A percentile compares a stretch with the other conserved stretches of the same genome.
phyloP scores from a whole-genome alignment of 2,113 vertebrate species.

The Neogobius melanostomus region DNA sequence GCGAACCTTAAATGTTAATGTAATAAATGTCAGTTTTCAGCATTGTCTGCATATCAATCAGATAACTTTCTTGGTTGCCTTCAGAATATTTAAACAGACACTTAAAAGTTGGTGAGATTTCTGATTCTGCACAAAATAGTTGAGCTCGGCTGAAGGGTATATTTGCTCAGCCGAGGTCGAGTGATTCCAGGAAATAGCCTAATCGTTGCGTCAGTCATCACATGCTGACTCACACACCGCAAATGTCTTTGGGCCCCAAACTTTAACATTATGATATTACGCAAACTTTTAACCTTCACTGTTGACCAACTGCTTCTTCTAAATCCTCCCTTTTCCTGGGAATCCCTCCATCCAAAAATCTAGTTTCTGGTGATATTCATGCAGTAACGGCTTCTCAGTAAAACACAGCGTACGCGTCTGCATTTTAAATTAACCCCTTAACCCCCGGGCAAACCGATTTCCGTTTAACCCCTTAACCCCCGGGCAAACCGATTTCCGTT shows the following conservation, averaged over 20 bases:
- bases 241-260: not conserved
- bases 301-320: not conserved
- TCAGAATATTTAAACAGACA: not conserved
- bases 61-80: no score
- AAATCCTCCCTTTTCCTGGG: constrained; percentile 12
- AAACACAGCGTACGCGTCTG: no score
- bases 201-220: constrained; percentile 16
- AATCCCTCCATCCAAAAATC: constrained; percentile 1
- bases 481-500: no score
- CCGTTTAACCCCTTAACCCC: no score
- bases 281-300: not conserved
- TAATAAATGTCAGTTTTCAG: not conserved
- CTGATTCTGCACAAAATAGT: not conserved
- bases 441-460: no score
- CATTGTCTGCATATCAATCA: not conserved
- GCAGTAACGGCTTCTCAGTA: no score
- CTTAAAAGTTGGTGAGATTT: not conserved
- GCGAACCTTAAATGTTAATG: not conserved
- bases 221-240: constrained; percentile 19
- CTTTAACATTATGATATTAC: not conserved
- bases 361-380: no score
- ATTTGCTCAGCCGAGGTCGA: constrained; percentile 13
- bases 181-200: constrained; percentile 29
- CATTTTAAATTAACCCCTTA: no score
- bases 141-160: not conserved